A percentile compares a stretch with the other conserved stretches of the same genome.
These are phyloP conservation scores for Capromys pilorides DNA, from an alignment of 2,797 vertebrate species.

Conservation along the genomic window DNA sequence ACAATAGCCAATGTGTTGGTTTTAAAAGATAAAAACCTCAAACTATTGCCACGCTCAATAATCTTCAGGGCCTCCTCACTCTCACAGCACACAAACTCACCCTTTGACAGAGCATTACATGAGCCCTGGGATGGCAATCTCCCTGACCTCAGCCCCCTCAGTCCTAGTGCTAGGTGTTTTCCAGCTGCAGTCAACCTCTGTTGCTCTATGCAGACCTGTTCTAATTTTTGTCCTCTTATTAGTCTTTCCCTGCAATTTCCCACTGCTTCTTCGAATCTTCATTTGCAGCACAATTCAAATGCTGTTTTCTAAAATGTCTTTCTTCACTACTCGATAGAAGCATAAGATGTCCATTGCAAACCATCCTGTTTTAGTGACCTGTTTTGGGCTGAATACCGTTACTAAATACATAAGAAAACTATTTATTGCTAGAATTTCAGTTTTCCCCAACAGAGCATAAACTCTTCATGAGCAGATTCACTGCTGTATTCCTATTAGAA, in stretches of 20 bases:
- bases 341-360: accelerated
- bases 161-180: background rate
- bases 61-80: background rate
- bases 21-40: background rate
- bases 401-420: background rate
- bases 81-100: background rate
- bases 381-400: background rate
- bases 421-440: background rate
- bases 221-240: background rate
- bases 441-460: background rate
- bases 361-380: background rate
- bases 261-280: background rate
- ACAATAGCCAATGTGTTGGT: background rate
- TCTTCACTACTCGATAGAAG: background rate
- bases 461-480: background rate
- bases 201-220: background rate
- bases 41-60: background rate
- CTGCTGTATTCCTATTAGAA: background rate
- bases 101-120: background rate
- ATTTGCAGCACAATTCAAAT: background rate
- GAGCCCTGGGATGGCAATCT: background rate
- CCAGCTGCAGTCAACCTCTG: background rate
- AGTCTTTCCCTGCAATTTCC: background rate
- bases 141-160: background rate
- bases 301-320: background rate